Percentiles rank a stretch among this genome's conserved stretches.
Conservation (phyloP, 1,140 invertebrate species). For the Chymomyza costata region DNA sequence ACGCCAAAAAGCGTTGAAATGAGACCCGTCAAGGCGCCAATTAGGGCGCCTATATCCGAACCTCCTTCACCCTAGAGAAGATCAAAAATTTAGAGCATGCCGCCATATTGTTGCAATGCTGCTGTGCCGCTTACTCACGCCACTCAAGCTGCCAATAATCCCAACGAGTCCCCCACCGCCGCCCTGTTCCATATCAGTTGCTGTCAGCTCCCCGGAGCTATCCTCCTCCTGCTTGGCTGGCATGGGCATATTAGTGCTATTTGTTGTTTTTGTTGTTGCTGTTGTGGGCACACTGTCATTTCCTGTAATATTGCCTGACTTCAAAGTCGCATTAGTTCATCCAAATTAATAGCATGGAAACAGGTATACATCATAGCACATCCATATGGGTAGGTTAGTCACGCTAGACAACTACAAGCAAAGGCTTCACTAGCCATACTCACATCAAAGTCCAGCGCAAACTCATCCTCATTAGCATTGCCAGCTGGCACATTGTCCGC, state of each 20-base stretch:
- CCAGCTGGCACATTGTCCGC: neutral
- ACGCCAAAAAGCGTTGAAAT: constrained; percentile 76
- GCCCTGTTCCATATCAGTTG: neutral
- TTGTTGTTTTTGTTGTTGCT: neutral
- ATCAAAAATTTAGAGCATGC: too few species aligned
- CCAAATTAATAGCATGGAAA: constrained; percentile 12
- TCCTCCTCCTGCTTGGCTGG: constrained; percentile 26
- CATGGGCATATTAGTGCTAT: neutral
- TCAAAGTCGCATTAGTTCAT: constrained; percentile 26
- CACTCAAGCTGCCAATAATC: constrained; percentile 75
- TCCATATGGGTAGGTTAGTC: constrained; percentile 33
- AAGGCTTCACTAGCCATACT: constrained; percentile 12
- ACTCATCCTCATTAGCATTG: constrained; percentile 19
- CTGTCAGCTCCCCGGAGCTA: constrained; percentile 26
- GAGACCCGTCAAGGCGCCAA: constrained; percentile 75
- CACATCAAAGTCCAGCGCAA: constrained; percentile 18
- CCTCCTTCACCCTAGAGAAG: constrained; percentile 61
- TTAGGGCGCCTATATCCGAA: constrained; percentile 72
- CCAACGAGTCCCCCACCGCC: constrained; percentile 75
- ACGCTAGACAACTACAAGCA: constrained; percentile 17
- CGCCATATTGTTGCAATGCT: too few species aligned
- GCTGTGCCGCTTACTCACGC: constrained; percentile 76
- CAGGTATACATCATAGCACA: neutral
- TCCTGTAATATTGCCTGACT: constrained; percentile 54
- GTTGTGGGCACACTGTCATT: neutral